Conservation (phyloP, 1,140 invertebrate genomes). For the Homalodisca vitripennis region DNA sequence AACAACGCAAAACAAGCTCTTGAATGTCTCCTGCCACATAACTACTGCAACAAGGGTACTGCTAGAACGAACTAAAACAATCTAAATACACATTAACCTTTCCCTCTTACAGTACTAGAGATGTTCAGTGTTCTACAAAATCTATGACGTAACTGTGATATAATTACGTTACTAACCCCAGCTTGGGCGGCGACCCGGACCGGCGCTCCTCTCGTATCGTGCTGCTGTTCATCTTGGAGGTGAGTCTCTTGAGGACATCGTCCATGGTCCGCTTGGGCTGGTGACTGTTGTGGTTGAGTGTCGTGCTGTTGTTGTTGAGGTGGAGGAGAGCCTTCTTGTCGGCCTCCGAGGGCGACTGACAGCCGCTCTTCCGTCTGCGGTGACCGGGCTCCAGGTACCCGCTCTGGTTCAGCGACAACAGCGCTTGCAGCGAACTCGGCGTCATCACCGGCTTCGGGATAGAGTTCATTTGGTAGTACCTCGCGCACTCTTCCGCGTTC, state of each 20-base stretch:
- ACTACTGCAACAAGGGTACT: too few relatives aligned
- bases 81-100: too few relatives aligned
- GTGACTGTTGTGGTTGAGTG: constrained; percentile 51
- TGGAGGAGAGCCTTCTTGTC: constrained; percentile 64
- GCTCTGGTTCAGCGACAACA: constrained; percentile 22
- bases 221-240: constrained; percentile 74
- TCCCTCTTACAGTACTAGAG: too few relatives aligned
- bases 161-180: constrained; percentile 23
- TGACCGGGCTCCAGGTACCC: constrained; percentile 45
- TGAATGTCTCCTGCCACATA: too few relatives aligned
- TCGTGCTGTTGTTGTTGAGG: constrained; percentile 49
- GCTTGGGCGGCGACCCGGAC: constrained; percentile 60
- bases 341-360: constrained; percentile 48
- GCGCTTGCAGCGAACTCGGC: constrained; percentile 16
- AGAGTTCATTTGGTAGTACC: constrained; percentile 22
- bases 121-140: too few relatives aligned
- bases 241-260: constrained; percentile 79
- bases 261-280: constrained; percentile 69
- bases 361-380: constrained; percentile 40
- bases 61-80: too few relatives aligned
- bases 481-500: background rate
- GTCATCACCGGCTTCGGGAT: constrained; percentile 2
- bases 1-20: too few relatives aligned
- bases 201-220: constrained; percentile 61
- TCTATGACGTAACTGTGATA: too few relatives aligned